phyloP scores from a whole-genome alignment of 1,140 invertebrate species.

The Aradophagus sp. region DNA sequence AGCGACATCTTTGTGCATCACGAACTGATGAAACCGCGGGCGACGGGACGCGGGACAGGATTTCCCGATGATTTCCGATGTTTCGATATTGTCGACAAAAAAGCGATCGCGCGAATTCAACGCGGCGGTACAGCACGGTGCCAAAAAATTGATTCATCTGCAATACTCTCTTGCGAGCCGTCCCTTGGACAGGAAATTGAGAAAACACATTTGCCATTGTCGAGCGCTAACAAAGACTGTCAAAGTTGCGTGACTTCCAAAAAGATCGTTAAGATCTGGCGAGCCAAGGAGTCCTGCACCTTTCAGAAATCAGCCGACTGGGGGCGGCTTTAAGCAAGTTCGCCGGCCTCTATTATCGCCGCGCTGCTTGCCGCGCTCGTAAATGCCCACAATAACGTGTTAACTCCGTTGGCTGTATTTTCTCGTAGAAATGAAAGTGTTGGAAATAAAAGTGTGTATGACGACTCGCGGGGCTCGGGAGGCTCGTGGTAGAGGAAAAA shows the following conservation, averaged over 20 bases:
- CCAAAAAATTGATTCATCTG: conserved; percentile 50
- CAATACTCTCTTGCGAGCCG: conserved; percentile 44
- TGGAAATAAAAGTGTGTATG: too few species aligned
- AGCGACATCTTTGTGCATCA: background rate
- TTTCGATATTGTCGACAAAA: conserved; percentile 6
- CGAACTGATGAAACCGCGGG: background rate
- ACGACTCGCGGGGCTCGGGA: too few species aligned
- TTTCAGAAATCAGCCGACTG: too few species aligned
- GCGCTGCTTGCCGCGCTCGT: too few species aligned
- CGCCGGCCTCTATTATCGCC: too few species aligned
- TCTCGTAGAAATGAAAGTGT: too few species aligned
- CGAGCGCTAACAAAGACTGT: conserved; percentile 47
- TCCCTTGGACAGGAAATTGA: conserved; percentile 37
- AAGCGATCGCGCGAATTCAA: conserved; percentile 18
- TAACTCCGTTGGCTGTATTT: conserved; percentile 30
- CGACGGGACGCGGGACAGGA: background rate
- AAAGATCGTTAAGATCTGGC: conserved; percentile 48
- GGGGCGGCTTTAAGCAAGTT: too few species aligned
- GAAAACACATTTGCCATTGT: conserved; percentile 52
- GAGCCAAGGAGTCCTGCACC: conserved; percentile 31
- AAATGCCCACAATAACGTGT: conserved; percentile 53
- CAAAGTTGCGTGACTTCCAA: conserved; percentile 43
- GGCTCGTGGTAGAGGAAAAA: too few species aligned
- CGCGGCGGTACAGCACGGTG: conserved; percentile 5
- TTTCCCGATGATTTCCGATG: conserved; percentile 16